Evolutionary conservation across 23 tunicate genomes (phyloP).

Genomic region (Aplidium turbinatum): DNA sequence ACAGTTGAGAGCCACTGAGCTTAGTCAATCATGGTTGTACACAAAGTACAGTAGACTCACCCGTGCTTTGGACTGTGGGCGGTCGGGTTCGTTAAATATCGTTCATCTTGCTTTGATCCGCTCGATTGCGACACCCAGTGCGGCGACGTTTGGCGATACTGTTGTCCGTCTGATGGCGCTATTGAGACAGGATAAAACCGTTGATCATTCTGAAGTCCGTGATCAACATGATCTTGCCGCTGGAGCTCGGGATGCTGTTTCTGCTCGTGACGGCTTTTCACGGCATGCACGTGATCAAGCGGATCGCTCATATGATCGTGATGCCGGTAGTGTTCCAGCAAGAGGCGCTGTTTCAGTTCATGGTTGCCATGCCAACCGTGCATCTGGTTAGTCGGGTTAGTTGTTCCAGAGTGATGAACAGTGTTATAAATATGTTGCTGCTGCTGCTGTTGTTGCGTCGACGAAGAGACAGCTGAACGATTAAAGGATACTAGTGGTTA

Average conservation of each 20-base stretch:
- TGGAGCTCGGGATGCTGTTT: constrained; percentile 18
- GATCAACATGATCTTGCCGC: neutral
- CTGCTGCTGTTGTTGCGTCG: too few relatives aligned
- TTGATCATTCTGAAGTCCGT: neutral
- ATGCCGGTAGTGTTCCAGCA: constrained; percentile 43
- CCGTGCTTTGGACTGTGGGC: too few relatives aligned
- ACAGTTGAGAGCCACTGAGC: too few relatives aligned
- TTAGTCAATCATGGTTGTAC: too few relatives aligned
- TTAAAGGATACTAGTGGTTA: too few relatives aligned
- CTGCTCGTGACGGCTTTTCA: neutral
- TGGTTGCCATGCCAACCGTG: constrained; percentile 19
- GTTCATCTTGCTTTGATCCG: too few relatives aligned
- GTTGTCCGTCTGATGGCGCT: constrained; percentile 11
- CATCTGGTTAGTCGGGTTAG: neutral
- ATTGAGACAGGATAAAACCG: neutral
- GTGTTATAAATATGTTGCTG: too few relatives aligned
- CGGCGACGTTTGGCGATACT: neutral
- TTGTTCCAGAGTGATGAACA: constrained; percentile 7
- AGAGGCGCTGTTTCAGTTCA: constrained; percentile 16
- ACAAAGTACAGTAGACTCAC: too few relatives aligned
- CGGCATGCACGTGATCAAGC: constrained; percentile 21
- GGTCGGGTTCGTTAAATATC: too few relatives aligned
- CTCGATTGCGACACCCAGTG: constrained; percentile 28
- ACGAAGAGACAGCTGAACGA: too few relatives aligned
- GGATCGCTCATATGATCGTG: constrained; percentile 40